Evolutionary conservation across 2,113 vertebrate genomes (phyloP), one percentile per base, ranked within the genome.

Genomic region (Bubo blakistoni): DNA sequence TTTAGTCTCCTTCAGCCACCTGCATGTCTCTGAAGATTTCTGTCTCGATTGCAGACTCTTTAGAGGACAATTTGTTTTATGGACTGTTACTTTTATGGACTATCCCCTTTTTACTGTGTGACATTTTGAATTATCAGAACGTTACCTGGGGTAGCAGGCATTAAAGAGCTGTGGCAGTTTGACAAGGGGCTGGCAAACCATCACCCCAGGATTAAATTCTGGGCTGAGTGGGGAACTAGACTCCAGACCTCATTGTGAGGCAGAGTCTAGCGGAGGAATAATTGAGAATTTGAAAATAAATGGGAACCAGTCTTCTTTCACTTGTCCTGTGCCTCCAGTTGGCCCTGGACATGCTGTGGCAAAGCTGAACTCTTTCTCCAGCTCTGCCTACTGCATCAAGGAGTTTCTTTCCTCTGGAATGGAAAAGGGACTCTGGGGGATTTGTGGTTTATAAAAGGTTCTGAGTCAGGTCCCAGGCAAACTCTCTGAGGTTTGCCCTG

Each of bases 1-100:
- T 93, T 85, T 42, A 61, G 87, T 9, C 44, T 42, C 11, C 1
- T 55, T 77, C 66, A 65, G 92, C 87, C 95, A 96, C 96, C 96
- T 97, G 96, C 46, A 10, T 7, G 16, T 88, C 40, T 82, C 58
- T 73, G 74, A 36, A 78, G 76, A 20, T 82, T 95, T 66, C 59
- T 25, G 8, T 61, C 29, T 49, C 18, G 25, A 15, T 3, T 9
- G 19, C 29, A 62, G 65, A 26, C 29, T 71, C 71, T 58, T 42
- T 17, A 69, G 40, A 79, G 21, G 24, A 65, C 58, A 29, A 27
- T 30, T 30, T 52, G 8, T 10, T 22, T 74, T 44, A 57, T 1
- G 3, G 42, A 32, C 7, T 61, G 14, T 25, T 73, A 27, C 9
- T 65, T 61, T 32, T 32, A 52, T 10, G 27, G 67, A 62, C 32